A percentile compares a stretch with the other conserved stretches of the same genome.
Conservation (phyloP, 2,797 vertebrate species). For the Sebastiscus albofasciatus region DNA sequence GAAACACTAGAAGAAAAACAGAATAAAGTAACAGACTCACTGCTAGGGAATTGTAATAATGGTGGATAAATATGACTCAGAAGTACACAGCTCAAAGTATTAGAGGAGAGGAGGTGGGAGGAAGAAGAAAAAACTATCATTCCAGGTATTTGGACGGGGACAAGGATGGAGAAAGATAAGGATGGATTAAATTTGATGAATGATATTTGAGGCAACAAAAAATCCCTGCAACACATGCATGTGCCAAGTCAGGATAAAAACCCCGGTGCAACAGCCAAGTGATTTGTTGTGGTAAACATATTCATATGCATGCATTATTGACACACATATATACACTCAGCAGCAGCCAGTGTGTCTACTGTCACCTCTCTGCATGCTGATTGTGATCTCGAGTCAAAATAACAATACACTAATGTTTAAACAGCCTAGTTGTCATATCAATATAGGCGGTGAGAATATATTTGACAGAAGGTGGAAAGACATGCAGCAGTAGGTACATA, state of each 20-base stretch:
- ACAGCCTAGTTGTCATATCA: conserved; percentile 68
- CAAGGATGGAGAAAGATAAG: conserved; percentile 46
- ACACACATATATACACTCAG: conserved; percentile 61
- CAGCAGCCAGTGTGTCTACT: conserved; percentile 53
- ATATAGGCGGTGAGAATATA: conserved; percentile 41
- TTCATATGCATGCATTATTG: conserved; percentile 75
- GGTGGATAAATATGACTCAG: conserved; percentile 64
- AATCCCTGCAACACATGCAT: conserved; percentile 12
- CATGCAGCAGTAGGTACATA: conserved; percentile 44
- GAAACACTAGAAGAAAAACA: conserved; percentile 71
- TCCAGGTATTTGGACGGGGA: conserved; percentile 60
- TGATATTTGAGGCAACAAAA: conserved; percentile 46
- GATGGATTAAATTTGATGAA: conserved; percentile 65
- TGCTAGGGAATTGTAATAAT: conserved; percentile 72
- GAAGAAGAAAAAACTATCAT: conserved; percentile 43
- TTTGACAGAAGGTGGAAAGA: conserved; percentile 64
- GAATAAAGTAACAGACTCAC: conserved; percentile 64
- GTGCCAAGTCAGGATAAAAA: conserved; percentile 53
- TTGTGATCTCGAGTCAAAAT: conserved; percentile 75
- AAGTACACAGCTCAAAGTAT: conserved; percentile 61
- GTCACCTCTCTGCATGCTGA: conserved; percentile 65
- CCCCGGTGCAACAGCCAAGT: conserved; percentile 38
- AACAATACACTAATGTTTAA: conserved; percentile 74
- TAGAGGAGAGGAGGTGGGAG: conserved; percentile 48
- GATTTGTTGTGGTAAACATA: conserved; percentile 71